Evolutionary conservation across 2,888 invertebrate species (phyloP).

Genomic region (Chelonus formosanus): DNA sequence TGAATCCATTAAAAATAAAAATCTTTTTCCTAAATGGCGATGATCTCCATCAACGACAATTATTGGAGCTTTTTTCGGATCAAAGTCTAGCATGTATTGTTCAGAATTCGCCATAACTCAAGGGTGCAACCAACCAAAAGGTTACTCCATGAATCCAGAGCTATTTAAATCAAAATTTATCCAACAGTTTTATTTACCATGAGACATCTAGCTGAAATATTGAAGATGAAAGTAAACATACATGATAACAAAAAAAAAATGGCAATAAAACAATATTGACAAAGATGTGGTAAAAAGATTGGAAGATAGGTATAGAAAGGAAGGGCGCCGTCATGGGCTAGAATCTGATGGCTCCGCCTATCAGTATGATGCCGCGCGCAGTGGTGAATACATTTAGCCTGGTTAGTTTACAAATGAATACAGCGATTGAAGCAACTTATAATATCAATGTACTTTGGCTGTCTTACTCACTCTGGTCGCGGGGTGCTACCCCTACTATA

Average conservation of each 20-base stretch:
- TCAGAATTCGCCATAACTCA: no score
- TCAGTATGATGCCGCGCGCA: constrained; percentile 61
- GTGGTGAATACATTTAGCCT: constrained; percentile 66
- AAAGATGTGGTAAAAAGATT: constrained; percentile 33
- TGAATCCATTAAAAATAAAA: no score
- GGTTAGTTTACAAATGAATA: constrained; percentile 76
- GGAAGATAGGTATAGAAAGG: constrained; percentile 49
- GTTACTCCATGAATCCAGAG: no score
- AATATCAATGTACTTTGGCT: constrained; percentile 72
- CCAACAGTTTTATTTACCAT: no score
- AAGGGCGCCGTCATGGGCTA: constrained; percentile 61
- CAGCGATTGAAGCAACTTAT: constrained; percentile 78
- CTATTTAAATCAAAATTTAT: no score
- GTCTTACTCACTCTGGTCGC: constrained; percentile 58
- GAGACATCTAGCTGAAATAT: constrained; percentile 1
- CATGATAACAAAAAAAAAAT: background rate
- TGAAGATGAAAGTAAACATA: background rate
- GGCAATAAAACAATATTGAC: background rate
- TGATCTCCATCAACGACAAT: no score
- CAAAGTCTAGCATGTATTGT: no score
- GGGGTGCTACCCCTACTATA: constrained; percentile 37
- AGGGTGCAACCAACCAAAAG: no score
- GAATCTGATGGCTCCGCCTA: constrained; percentile 63
- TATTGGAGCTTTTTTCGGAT: no score
- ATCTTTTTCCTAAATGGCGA: no score